A percentile compares a stretch with the other conserved stretches of the same genome.
phyloP scores from a whole-genome alignment of 1,140 invertebrate species.

The Plectus sambesii region DNA sequence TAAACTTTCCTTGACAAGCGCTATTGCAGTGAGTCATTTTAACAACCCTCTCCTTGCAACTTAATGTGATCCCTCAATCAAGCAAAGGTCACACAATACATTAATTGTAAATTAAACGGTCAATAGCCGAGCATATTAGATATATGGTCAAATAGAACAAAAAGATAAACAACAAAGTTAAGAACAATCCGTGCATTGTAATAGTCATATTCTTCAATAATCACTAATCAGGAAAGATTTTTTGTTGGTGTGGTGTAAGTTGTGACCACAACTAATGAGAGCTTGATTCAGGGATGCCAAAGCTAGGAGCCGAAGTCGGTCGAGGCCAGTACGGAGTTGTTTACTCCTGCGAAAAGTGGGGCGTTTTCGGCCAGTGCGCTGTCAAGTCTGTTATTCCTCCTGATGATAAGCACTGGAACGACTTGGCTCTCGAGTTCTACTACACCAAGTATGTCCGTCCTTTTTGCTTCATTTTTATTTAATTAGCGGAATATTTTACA shows the following conservation, averaged over 20 bases:
- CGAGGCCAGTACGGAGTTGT: constrained; percentile 85
- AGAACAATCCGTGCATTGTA: no score
- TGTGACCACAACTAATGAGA: no score
- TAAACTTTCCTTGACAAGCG: no score
- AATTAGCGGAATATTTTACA: no score
- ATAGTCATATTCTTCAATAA: no score
- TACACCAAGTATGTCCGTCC: constrained; percentile 60
- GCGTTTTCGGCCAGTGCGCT: constrained; percentile 59
- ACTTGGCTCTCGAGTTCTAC: constrained; percentile 80
- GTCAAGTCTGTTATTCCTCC: constrained; percentile 81
- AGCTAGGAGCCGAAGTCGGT: constrained; percentile 67
- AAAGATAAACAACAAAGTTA: no score
- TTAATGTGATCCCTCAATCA: constrained; percentile 8
- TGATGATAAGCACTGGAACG: constrained; percentile 80
- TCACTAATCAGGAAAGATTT: no score
- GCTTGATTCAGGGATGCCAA: constrained; percentile 65
- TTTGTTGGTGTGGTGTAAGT: no score
- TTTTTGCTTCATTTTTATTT: constrained; percentile 13
- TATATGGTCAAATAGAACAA: no score
- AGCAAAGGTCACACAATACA: no score
- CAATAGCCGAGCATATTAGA: no score
- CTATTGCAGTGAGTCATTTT: neutral
- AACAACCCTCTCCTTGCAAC: neutral
- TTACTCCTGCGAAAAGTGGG: constrained; percentile 69
- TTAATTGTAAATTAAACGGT: no score